Evolutionary conservation across 2,797 vertebrate species (phyloP).

Genomic region (Oreochromis grahami): DNA sequence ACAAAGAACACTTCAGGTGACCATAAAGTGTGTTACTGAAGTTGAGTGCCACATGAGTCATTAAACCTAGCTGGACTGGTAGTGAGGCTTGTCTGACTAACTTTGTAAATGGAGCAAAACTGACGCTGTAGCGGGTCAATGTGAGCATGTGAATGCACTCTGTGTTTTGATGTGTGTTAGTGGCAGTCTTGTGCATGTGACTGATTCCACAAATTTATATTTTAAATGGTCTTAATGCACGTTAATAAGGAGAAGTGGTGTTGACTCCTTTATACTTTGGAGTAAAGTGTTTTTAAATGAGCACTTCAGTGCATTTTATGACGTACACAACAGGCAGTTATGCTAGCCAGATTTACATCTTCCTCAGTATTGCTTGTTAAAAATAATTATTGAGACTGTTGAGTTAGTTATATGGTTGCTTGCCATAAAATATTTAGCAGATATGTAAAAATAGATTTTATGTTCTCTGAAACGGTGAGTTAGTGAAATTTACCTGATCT

Average conservation of each 20-base stretch:
- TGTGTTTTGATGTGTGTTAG: not conserved
- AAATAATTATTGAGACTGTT: not conserved
- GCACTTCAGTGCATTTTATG: not conserved
- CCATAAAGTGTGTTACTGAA: conserved; percentile 44
- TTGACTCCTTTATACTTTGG: not conserved
- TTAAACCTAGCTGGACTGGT: conserved; percentile 43
- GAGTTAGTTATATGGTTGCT: not conserved
- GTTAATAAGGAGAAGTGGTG: not conserved
- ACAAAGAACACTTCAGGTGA: conserved; percentile 60
- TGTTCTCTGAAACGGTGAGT: not conserved
- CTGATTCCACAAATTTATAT: not conserved
- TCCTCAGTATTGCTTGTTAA: not conserved
- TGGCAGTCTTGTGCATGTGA: not conserved
- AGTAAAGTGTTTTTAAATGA: not conserved
- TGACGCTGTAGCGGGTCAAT: not conserved
- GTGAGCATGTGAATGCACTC: not conserved
- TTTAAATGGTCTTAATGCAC: not conserved
- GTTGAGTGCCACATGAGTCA: conserved; percentile 46
- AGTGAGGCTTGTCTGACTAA: not conserved
- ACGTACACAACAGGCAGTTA: not conserved
- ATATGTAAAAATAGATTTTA: not conserved
- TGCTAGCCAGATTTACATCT: not conserved
- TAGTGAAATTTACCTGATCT: not conserved
- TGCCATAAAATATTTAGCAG: not conserved
- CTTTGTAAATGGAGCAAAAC: not conserved